phyloP scores from a whole-genome alignment of 2,888 invertebrate species.

The Agelastica alni region DNA sequence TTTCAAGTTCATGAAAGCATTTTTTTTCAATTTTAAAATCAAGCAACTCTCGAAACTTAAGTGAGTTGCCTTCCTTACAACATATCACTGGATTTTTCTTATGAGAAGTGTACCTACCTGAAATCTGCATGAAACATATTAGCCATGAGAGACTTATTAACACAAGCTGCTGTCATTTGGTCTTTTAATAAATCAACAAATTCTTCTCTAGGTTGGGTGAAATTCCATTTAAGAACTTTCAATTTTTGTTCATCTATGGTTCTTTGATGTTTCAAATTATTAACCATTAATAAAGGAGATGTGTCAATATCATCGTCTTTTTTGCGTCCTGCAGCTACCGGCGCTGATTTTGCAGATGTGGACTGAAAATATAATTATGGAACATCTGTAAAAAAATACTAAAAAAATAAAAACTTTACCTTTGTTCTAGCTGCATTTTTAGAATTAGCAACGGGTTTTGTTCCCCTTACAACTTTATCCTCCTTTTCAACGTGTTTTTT shows the following conservation, averaged over 20 bases:
- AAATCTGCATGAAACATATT: conserved; percentile 97
- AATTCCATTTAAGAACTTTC: conserved; percentile 94
- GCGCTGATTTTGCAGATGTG: conserved; percentile 49
- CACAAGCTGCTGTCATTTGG: conserved; percentile 85
- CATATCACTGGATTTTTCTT: no score
- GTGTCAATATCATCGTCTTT: conserved; percentile 86
- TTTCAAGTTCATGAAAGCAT: no score
- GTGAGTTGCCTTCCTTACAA: no score
- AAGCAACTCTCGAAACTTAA: no score
- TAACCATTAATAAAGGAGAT: conserved; percentile 76
- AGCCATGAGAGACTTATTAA: conserved; percentile 83
- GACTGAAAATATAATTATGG: conserved; percentile 40
- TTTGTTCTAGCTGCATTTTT: conserved; percentile 62
- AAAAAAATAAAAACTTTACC: conserved; percentile 47
- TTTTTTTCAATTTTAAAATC: no score
- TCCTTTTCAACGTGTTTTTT: conserved; percentile 60
- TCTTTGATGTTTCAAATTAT: conserved; percentile 89
- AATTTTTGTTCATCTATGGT: conserved; percentile 92
- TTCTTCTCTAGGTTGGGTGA: conserved; percentile 89
- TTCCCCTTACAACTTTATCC: conserved; percentile 63
- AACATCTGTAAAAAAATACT: neutral
- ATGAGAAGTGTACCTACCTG: conserved; percentile 58
- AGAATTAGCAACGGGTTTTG: conserved; percentile 60
- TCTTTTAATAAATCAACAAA: conserved; percentile 90
- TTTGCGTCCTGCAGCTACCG: conserved; percentile 55